Percentiles rank a stretch among this genome's conserved stretches.
Conservation (phyloP, 2,888 invertebrate species). For the Acronicta alni region DNA sequence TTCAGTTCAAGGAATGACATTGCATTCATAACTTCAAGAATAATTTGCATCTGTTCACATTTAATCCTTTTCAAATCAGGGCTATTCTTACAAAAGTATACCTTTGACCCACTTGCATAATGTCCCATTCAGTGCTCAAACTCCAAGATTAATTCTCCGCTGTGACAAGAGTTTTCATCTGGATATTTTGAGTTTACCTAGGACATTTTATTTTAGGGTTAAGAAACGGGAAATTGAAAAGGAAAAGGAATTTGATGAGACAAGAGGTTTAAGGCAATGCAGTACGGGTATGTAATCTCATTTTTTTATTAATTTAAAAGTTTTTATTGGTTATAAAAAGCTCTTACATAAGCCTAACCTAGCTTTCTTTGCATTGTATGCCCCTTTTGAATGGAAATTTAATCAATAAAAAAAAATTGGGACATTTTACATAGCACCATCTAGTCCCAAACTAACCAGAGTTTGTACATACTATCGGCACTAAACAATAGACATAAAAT, state of each 20-base stretch:
- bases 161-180: constrained; percentile 59
- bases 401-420: no score
- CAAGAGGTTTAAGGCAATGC: background rate
- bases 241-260: background rate
- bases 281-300: background rate
- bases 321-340: no score
- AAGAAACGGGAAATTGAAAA: constrained; percentile 5
- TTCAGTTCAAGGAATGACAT: constrained; percentile 5
- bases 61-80: constrained; percentile 51
- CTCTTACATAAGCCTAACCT: no score
- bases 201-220: constrained; percentile 28
- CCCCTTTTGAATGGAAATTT: no score
- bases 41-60: constrained; percentile 46
- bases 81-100: constrained; percentile 52
- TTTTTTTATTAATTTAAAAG: no score
- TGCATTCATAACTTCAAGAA: constrained; percentile 21
- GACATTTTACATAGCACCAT: no score
- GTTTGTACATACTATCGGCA: no score
- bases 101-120: constrained; percentile 61
- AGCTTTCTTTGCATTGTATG: no score
- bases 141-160: constrained; percentile 53
- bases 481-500: no score
- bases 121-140: constrained; percentile 51
- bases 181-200: constrained; percentile 42
- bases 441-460: no score